These are phyloP conservation scores for Manduca sexta DNA, from an alignment of 1,140 invertebrate genomes.

Conservation along the genomic window DNA sequence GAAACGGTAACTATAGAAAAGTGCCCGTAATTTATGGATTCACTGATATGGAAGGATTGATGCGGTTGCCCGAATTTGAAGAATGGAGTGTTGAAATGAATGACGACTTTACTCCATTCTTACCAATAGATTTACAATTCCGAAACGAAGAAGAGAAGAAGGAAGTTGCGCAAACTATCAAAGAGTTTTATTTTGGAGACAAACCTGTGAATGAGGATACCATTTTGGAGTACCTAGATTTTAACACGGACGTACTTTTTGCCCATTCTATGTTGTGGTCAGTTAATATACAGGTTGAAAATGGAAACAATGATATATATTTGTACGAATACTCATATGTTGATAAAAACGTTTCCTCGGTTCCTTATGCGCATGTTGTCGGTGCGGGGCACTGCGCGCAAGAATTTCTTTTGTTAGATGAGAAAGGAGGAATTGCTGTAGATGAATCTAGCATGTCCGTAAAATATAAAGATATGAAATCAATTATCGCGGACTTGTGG, in stretches of 20 bases:
- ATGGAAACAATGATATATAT: slow-evolving; percentile 4
- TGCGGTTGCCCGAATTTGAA: slow-evolving; percentile 28
- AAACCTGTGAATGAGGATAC: slow-evolving; percentile 11
- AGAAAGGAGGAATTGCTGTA: too few species aligned
- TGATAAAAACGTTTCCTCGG: not conserved
- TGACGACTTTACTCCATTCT: slow-evolving; percentile 38
- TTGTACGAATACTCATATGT: slow-evolving; percentile 4
- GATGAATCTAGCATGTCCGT: too few species aligned
- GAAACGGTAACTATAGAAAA: slow-evolving; percentile 24
- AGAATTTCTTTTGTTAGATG: not conserved
- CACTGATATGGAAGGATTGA: slow-evolving; percentile 39
- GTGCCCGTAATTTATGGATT: slow-evolving; percentile 25
- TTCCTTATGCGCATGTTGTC: not conserved
- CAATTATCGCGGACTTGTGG: not conserved
- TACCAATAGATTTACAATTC: slow-evolving; percentile 40
- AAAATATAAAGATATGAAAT: too few species aligned
- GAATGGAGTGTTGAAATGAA: slow-evolving; percentile 44
- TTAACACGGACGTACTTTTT: not conserved
- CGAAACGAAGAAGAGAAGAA: slow-evolving; percentile 21
- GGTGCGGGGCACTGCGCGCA: not conserved
- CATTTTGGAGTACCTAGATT: slow-evolving; percentile 5
- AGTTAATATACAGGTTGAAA: not conserved
- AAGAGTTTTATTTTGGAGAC: slow-evolving; percentile 24
- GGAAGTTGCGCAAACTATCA: slow-evolving; percentile 14
- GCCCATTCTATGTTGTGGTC: slow-evolving; percentile 2